phyloP scores from a whole-genome alignment of 2,797 vertebrate genomes.

The Leptoclinus maculatus region DNA sequence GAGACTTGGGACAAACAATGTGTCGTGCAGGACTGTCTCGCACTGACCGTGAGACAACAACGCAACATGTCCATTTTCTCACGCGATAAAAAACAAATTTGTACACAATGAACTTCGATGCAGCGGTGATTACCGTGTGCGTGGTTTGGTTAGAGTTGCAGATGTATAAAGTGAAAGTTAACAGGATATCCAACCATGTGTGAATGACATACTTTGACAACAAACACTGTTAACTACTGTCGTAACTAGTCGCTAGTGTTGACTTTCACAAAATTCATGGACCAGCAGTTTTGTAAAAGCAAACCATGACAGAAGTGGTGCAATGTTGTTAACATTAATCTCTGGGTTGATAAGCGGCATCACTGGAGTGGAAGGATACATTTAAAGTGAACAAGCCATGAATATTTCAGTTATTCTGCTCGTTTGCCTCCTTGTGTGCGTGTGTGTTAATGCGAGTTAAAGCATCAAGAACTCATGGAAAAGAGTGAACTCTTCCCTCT shows the following conservation, averaged over 20 bases:
- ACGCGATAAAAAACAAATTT: background rate
- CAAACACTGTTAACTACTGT: background rate
- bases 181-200: background rate
- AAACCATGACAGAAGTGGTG: conserved; percentile 6
- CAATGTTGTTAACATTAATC: conserved; percentile 14
- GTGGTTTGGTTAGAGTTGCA: background rate
- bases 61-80: no score
- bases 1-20: background rate
- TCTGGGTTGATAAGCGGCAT: conserved; percentile 6
- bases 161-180: background rate
- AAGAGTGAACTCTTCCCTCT: conserved; percentile 8
- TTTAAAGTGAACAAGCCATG: conserved; percentile 28
- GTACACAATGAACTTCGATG: background rate
- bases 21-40: background rate
- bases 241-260: background rate
- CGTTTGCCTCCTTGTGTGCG: background rate
- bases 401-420: conserved; percentile 29
- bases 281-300: conserved; percentile 1
- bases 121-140: rapidly evolving
- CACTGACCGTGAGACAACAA: background rate
- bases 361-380: conserved; percentile 41
- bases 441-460: background rate
- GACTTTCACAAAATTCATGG: background rate
- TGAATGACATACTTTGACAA: background rate
- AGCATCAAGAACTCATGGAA: background rate